Conservation (phyloP, 2,888 invertebrate species). For the Neoitamus cyanurus region DNA sequence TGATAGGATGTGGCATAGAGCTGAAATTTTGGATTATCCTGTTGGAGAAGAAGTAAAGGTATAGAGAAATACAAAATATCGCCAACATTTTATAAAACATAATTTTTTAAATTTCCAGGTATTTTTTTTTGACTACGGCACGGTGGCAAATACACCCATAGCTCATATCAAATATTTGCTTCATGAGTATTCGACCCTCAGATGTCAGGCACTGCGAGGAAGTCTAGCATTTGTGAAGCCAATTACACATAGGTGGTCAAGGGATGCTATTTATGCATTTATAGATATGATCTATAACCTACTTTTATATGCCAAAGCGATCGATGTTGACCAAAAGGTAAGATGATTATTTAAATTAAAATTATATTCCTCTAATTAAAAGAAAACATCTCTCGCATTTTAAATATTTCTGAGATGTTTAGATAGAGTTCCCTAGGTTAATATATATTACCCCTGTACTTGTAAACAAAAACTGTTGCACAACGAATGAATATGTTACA, state of each 20-base stretch:
- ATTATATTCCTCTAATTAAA: too few relatives aligned
- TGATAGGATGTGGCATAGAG: conserved; percentile 48
- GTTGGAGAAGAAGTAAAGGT: conserved; percentile 41
- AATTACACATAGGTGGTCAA: conserved; percentile 45
- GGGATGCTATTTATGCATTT: conserved; percentile 50
- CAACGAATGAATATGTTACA: too few relatives aligned
- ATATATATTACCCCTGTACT: too few relatives aligned
- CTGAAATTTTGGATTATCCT: conserved; percentile 43
- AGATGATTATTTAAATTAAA: too few relatives aligned
- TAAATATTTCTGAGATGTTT: too few relatives aligned
- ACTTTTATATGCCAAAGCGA: conserved; percentile 49
- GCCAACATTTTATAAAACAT: background rate
- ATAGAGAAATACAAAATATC: background rate
- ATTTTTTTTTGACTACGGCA: conserved; percentile 51
- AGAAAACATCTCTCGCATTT: too few relatives aligned
- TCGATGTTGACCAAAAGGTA: conserved; percentile 48
- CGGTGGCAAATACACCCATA: conserved; percentile 1
- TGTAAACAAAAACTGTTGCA: too few relatives aligned
- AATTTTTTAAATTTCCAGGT: too few relatives aligned
- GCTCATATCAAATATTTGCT: conserved; percentile 48
- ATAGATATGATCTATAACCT: conserved; percentile 45
- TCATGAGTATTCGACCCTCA: conserved; percentile 44
- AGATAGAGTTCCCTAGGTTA: too few relatives aligned
- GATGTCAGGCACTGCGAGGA: conserved; percentile 47
- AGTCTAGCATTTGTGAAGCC: conserved; percentile 48